Evolutionary conservation across 2,888 invertebrate genomes (phyloP), one percentile per base, ranked within the genome.

Genomic region (Cremastobaeus sp.): DNA sequence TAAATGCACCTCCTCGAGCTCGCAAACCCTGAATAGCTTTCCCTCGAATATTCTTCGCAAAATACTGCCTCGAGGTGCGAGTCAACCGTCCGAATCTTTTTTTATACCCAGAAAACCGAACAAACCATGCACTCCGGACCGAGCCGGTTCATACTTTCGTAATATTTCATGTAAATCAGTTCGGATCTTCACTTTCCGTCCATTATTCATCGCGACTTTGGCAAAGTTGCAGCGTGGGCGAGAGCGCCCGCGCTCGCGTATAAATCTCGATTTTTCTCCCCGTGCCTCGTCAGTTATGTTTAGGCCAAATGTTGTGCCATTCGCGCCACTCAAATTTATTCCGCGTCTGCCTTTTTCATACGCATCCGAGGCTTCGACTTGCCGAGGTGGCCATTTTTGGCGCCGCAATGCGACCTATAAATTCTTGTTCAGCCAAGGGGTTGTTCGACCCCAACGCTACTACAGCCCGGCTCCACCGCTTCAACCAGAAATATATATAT

Each of bases 331-430:
- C 6, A 43, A 45, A 59, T 59, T 39, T 57, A 47, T 59, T 59
- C 62, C 17, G n/a, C 39, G 30, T 45, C 32, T 5, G 15, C 30
- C 8, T 11, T 11, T 32, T 39, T 12, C 45, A 30, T 21, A n/a
- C 48, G 35, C 45, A 17, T 57, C 55, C 43, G 35, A 35, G 32
- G 43, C 41, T 34, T 50, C 30, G 4, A 32, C 39, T 39, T 48
- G 66, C 15, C 37, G 37, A 35, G 52, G 34, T 59, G 68, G 59
- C 78, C 77, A 65, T 79, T 74, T 78, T 79, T 62, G 76, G 73
- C 76, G 76, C 65, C 78, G 76, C 78, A 78, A 73, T 68, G 81
- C 78, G 78, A 77, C 79, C 80, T 78, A 82, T 82, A 82, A 82
- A 81, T 82, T 78, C 60, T 76, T 47, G 71, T 70, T 74, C 76